Base-by-base conservation (phyloP, 2,113 vertebrate species). In the Etia nguti region DNA sequence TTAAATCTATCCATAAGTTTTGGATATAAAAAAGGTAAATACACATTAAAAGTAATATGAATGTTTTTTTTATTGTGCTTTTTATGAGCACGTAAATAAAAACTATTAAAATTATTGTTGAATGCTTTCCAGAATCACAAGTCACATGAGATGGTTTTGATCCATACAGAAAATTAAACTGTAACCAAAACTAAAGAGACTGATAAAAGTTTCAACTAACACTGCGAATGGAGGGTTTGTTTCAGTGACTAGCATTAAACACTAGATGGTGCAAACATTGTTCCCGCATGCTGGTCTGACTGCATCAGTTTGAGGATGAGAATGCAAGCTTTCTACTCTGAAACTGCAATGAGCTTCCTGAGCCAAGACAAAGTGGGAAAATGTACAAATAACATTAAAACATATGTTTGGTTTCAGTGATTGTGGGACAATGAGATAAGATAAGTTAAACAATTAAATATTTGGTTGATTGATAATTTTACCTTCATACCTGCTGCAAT, bases 201-300 rank as follows among this genome's bases (percentile, higher is more conserved):
- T 46, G 70, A 29, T 75, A 24, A 29, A 48, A 0, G 6, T 75
- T 48, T 48, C 0, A 48, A 20, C 24, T 29, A 18, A 11, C 3
- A 26, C 43, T 48, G 34, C 0, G 18, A n/a, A 18, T 31, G 11
- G 26, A 24, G 22, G 36, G 22, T 18, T 82, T 20, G 11, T 38
- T 85, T 50, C 43, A 92, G 8, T 88, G 46, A 86, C 36, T 2
- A 4, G 12, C 68, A 2, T 80, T 75, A 3, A 86, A 82, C 94
- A 95, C 89, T 86, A 94, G 94, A 90, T 92, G 93, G 93, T 4
- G 89, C 68, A n/a, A 87, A 54, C 52, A 48, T 46, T 18, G 15
- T 70, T 79, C 26, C 18, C 24, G 3, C 3, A 55, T 11, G 18
- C 59, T 77, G 36, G 2, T 7, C 8, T 34, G 7, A 60, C 59